phyloP scores from a whole-genome alignment of 2,888 invertebrate genomes.

The Invenusta paracnida region DNA sequence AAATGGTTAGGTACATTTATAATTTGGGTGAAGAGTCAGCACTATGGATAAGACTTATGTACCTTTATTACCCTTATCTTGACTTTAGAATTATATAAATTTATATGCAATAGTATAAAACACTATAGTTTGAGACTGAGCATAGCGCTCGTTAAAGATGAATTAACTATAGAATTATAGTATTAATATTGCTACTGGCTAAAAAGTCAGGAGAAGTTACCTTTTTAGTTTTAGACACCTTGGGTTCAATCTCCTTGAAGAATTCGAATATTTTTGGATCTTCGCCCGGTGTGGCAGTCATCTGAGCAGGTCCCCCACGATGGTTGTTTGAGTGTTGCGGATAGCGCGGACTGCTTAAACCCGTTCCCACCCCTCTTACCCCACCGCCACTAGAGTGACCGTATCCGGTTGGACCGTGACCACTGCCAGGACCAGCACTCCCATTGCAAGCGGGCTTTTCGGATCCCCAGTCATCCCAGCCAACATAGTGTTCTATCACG shows the following conservation, averaged over 20 bases:
- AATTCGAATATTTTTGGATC: not conserved
- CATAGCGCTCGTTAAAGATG: too few species aligned
- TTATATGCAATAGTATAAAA: too few species aligned
- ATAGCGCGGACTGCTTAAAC: too few species aligned
- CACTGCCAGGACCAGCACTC: not conserved
- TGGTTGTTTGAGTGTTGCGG: not conserved
- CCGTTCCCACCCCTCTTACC: not conserved
- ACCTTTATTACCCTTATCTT: too few species aligned
- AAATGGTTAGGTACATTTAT: too few species aligned
- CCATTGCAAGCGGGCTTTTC: not conserved
- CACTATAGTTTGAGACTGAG: too few species aligned
- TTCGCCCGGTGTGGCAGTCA: not conserved
- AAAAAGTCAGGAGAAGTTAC: not conserved
- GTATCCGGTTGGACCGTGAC: too few species aligned
- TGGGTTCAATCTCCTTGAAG: not conserved
- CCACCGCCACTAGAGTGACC: not conserved
- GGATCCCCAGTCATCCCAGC: constrained; percentile 22
- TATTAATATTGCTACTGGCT: too few species aligned
- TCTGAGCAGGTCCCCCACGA: not conserved
- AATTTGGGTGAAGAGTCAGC: too few species aligned
- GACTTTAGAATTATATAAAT: too few species aligned
- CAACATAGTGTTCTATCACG: not conserved
- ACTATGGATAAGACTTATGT: too few species aligned
- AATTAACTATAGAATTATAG: too few species aligned
- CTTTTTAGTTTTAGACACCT: not conserved